Base-by-base conservation (phyloP, 1,140 invertebrate species). In the Orchestia grillus region DNA sequence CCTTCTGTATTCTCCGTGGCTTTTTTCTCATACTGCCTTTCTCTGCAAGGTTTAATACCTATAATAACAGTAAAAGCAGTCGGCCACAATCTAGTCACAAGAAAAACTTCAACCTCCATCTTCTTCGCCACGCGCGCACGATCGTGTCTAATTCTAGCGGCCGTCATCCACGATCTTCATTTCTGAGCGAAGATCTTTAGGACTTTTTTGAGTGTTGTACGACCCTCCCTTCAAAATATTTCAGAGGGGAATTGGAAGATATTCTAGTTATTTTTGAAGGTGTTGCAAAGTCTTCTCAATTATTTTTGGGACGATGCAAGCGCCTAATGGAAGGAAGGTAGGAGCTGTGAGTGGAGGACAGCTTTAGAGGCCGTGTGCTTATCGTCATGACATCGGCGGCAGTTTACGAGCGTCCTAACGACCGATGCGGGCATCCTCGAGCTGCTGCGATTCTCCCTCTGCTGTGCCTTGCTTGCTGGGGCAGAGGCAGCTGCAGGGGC, bases 261-360 rank as follows among this genome's bases (percentile, higher is more conserved):
- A 77, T 77, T 77, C 62, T 77, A 19, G 62, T 77, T 36, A 77
- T 77, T 77, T 77, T 77, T 77, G 62, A 77, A 77, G 62, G 62
- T 77, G 62, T 77, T 77, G 3, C 62, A 36, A 77, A 3, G 62
- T 77, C 28, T 36, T 77, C 62, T 19, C 62, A 36, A 77, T 77
- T 77, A 77, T 77, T 77, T 53, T 77, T 77, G 62, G 62, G 62
- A 77, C 62, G 62, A 77, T 77, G 62, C 62, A 77, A 53, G 62
- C 62, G 62, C 62, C 62, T 77, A 77, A 77, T 77, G 62, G 62
- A 77, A 77, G 62, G 62, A 15, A 77, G 62, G 62, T 36, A 77
- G 28, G 62, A 77, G 62, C 62, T 8, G 62, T 77, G 62, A 77
- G 62, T 77, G 62, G 62, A 19, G 62, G 62, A 77, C 62, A 77